Evolutionary conservation across 2,888 invertebrate species (phyloP).

Genomic region (Epinotia ramella): DNA sequence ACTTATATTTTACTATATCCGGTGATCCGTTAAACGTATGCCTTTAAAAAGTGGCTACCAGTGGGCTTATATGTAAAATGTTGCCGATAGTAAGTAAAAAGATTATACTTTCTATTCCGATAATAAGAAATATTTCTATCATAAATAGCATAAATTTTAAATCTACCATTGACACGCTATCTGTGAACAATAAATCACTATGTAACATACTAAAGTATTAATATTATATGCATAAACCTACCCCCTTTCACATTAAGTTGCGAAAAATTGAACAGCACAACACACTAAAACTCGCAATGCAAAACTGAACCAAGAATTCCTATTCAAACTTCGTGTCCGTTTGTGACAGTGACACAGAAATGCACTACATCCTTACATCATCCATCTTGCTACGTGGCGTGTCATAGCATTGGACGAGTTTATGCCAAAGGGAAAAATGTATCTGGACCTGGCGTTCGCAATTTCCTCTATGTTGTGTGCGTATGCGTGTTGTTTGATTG

Average conservation of each 20-base stretch:
- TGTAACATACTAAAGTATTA: not conserved
- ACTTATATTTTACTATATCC: too few species aligned
- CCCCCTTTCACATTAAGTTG: not conserved
- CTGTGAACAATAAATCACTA: too few species aligned
- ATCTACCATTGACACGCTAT: too few species aligned
- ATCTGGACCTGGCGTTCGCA: conserved; percentile 13
- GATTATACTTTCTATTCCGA: too few species aligned
- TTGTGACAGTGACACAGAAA: conserved; percentile 41
- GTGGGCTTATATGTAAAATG: not conserved
- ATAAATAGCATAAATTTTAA: too few species aligned
- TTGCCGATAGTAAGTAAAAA: too few species aligned
- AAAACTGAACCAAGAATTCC: conserved; percentile 44
- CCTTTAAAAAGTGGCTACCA: not conserved
- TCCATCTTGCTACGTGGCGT: conserved; percentile 39
- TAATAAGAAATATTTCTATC: too few species aligned
- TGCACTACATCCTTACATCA: conserved; percentile 43
- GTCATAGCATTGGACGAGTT: conserved; percentile 31
- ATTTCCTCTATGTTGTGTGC: conserved; percentile 24
- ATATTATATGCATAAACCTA: not conserved
- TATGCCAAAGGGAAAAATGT: conserved; percentile 36
- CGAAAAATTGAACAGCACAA: not conserved
- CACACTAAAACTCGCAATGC: conserved; percentile 33
- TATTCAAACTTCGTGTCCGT: conserved; percentile 42
- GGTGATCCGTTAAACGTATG: too few species aligned
- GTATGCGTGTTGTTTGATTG: not conserved